Percentiles rank a stretch among this genome's conserved stretches.
These are phyloP conservation scores for Brachionus paranguensis DNA, from an alignment of 1,140 invertebrate genomes.

Conservation along the genomic window DNA sequence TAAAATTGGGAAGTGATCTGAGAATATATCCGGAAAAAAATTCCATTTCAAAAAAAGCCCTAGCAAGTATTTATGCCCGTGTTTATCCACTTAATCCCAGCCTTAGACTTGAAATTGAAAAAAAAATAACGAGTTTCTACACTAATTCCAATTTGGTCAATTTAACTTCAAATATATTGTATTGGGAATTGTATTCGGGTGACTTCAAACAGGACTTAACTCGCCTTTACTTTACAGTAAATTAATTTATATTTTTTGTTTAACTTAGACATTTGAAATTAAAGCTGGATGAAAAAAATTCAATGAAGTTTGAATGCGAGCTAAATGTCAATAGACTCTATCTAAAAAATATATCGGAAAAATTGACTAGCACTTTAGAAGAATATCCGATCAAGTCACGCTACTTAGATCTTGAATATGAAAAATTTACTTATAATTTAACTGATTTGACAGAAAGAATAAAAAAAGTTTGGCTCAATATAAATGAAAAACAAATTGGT, in stretches of 20 bases:
- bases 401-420: constrained; percentile 17
- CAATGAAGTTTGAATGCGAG: constrained; percentile 12
- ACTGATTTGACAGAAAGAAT: background rate
- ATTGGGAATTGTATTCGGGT: constrained; percentile 9
- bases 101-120: background rate
- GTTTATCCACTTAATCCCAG: background rate
- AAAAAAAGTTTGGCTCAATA: background rate
- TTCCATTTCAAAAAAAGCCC: background rate
- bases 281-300: background rate
- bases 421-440: background rate
- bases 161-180: background rate
- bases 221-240: constrained; percentile 19
- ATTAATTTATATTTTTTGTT: background rate
- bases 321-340: background rate
- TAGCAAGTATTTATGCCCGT: background rate
- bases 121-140: background rate
- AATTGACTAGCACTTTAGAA: background rate
- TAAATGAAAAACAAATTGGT: background rate
- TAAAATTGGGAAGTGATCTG: background rate
- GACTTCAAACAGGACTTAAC: background rate
- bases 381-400: background rate
- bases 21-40: constrained; percentile 5
- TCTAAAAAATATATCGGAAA: background rate
- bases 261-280: background rate
- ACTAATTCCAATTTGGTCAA: background rate